These are phyloP conservation scores for Harmothoe impar DNA, from an alignment of 2,888 invertebrate species.

Conservation along the genomic window DNA sequence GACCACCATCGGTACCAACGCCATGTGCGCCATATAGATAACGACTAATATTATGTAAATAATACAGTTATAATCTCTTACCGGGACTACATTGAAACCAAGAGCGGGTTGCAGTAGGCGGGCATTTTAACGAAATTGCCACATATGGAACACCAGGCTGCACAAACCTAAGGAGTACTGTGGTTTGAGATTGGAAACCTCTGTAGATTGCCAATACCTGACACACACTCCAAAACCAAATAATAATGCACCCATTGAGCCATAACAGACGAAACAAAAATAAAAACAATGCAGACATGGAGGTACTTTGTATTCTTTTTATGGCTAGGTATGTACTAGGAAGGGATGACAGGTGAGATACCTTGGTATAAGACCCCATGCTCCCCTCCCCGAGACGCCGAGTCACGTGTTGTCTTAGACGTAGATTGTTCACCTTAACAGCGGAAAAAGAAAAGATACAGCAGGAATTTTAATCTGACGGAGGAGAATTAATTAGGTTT, in stretches of 20 bases:
- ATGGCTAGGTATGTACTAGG: conserved; percentile 26
- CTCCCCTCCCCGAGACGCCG: conserved; percentile 43
- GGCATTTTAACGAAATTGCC: too few species aligned
- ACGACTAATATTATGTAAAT: too few species aligned
- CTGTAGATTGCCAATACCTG: neutral
- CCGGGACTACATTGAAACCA: too few species aligned
- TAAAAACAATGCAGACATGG: neutral
- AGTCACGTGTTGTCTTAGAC: conserved; percentile 46
- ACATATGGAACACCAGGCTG: neutral
- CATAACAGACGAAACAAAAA: neutral
- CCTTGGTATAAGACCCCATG: conserved; percentile 55
- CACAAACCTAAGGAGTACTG: neutral
- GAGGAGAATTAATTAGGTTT: neutral
- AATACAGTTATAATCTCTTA: too few species aligned
- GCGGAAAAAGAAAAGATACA: conserved; percentile 45
- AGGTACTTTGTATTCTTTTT: neutral
- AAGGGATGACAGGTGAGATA: conserved; percentile 40
- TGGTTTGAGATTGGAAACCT: conserved; percentile 12
- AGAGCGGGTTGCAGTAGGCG: too few species aligned
- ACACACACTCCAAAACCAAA: neutral
- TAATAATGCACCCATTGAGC: conserved; percentile 24
- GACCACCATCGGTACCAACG: too few species aligned
- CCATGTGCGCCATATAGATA: too few species aligned
- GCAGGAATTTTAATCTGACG: conserved; percentile 11
- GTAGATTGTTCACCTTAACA: conserved; percentile 37